A percentile compares a stretch with the other conserved stretches of the same genome.
Conservation (phyloP, 2,113 vertebrate genomes). For the Ariopsis seemanni region DNA sequence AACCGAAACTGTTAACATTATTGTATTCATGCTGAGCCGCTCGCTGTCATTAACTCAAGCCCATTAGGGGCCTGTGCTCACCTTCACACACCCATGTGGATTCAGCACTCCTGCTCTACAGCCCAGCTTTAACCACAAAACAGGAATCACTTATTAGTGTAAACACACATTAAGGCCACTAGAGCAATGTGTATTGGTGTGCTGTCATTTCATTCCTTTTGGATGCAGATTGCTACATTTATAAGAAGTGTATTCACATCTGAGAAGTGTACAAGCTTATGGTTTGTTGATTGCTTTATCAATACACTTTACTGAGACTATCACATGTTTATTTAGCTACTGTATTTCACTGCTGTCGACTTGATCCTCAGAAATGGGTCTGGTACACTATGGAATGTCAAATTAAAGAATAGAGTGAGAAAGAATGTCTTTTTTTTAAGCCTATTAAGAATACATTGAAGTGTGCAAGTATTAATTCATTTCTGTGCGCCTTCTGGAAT, state of each 20-base stretch:
- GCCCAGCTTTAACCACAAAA: constrained; percentile 16
- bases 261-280: constrained; percentile 31
- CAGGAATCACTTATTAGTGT: constrained; percentile 45
- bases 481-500: too few relatives aligned
- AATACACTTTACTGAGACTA: neutral
- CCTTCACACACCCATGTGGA: constrained; percentile 70
- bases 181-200: constrained; percentile 49
- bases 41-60: constrained; percentile 70
- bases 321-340: neutral
- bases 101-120: constrained; percentile 63
- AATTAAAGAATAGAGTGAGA: neutral
- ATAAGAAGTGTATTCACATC: constrained; percentile 44
- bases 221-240: constrained; percentile 34
- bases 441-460: neutral
- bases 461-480: too few relatives aligned
- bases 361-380: neutral
- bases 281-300: constrained; percentile 26
- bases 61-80: constrained; percentile 67
- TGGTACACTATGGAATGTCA: neutral
- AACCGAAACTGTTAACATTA: constrained; percentile 73
- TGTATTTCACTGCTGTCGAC: neutral
- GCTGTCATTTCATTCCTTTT: constrained; percentile 33
- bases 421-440: neutral
- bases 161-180: constrained; percentile 34
- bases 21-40: constrained; percentile 75